Percentiles rank a stretch among this genome's conserved stretches.
Evolutionary conservation across 2,888 invertebrate genomes (phyloP).

Genomic region (Dimorphilus gyrociliatus): DNA sequence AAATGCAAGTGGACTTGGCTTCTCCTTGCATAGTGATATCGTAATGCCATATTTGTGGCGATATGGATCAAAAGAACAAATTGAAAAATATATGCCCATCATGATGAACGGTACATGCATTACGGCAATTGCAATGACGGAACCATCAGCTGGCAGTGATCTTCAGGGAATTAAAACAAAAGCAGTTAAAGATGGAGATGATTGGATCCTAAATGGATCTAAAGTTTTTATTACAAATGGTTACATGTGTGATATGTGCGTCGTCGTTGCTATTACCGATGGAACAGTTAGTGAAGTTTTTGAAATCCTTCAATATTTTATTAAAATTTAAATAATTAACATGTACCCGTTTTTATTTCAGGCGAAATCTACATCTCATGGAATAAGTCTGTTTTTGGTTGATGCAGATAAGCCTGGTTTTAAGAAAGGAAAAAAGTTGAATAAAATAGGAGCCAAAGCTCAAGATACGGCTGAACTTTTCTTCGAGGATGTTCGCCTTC

Average conservation of each 20-base stretch:
- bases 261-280: slow-evolving; percentile 39
- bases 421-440: slow-evolving; percentile 36
- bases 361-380: slow-evolving; percentile 37
- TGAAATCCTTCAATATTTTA: no score
- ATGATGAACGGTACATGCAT: slow-evolving; percentile 36
- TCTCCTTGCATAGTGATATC: slow-evolving; percentile 39
- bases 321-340: no score
- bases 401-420: slow-evolving; percentile 38
- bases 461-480: slow-evolving; percentile 38
- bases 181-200: slow-evolving; percentile 37
- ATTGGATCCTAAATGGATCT: slow-evolving; percentile 39
- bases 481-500: slow-evolving; percentile 38
- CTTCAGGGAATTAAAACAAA: slow-evolving; percentile 38
- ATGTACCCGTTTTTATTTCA: no score
- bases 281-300: no score
- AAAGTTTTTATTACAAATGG: slow-evolving; percentile 41
- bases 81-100: slow-evolving; percentile 34
- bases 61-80: slow-evolving; percentile 38
- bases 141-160: slow-evolving; percentile 40
- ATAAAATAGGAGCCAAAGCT: slow-evolving; percentile 38
- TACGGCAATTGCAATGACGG: slow-evolving; percentile 40
- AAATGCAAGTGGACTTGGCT: slow-evolving; percentile 34
- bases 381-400: slow-evolving; percentile 39
- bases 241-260: slow-evolving; percentile 33
- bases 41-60: slow-evolving; percentile 39